A percentile compares a stretch with the other conserved stretches of the same genome.
phyloP scores from a whole-genome alignment of 2,113 vertebrate genomes.

The Onychostruthus taczanowskii region DNA sequence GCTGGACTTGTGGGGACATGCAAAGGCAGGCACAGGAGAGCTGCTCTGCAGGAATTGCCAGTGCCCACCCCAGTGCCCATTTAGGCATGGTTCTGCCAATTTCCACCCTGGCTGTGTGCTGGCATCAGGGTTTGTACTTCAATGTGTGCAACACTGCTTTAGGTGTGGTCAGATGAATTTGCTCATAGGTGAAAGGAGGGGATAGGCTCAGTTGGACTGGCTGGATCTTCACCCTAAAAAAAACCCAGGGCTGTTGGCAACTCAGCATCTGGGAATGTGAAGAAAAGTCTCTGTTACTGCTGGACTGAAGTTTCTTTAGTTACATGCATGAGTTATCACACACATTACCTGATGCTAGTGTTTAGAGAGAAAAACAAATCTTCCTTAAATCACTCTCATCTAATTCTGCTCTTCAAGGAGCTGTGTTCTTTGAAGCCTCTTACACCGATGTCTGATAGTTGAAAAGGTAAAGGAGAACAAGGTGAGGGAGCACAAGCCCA shows the following conservation, averaged over 20 bases:
- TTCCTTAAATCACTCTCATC: not conserved
- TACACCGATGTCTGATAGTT: not conserved
- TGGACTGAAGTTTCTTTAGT: not conserved
- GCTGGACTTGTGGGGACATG: not conserved
- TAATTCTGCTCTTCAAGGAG: not conserved
- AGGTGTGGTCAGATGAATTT: not conserved
- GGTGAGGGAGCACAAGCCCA: not conserved
- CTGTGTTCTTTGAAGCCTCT: not conserved
- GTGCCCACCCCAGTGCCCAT: not conserved
- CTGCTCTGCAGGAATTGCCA: not conserved
- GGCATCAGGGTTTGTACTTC: not conserved
- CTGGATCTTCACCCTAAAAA: not conserved
- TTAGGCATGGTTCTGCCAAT: not conserved
- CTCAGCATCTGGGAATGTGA: not conserved
- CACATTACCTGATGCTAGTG: not conserved
- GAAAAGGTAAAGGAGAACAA: not conserved
- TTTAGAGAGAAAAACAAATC: not conserved
- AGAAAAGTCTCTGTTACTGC: not conserved
- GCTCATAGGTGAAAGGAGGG: not conserved
- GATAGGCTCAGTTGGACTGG: not conserved
- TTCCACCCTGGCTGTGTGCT: not conserved
- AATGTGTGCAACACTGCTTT: not conserved
- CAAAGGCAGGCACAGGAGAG: fast-evolving
- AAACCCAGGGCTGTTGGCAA: not conserved
- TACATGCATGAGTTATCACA: not conserved